Conservation (phyloP, 30 jellyfish, hydroid and myxozoan species). For the Phacellophora camtschatica region DNA sequence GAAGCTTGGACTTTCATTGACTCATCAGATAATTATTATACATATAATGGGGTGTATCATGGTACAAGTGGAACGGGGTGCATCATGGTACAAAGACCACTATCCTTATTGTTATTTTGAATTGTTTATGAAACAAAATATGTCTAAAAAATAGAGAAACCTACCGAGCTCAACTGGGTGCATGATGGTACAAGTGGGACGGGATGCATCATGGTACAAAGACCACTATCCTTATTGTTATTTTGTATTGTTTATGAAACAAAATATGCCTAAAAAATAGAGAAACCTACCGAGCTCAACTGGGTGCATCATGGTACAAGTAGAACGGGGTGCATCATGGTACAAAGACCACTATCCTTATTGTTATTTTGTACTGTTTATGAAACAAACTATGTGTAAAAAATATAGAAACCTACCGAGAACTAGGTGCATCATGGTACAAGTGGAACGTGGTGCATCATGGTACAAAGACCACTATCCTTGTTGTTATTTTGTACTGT, state of each 20-base stretch:
- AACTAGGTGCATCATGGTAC: no score
- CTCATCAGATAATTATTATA: no score
- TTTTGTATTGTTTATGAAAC: neutral
- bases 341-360: neutral
- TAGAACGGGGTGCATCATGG: neutral
- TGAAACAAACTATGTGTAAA: neutral
- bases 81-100: neutral
- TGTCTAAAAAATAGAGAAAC: neutral
- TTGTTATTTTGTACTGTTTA: neutral
- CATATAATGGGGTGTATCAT: no score
- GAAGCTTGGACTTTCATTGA: no score
- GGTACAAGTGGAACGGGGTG: no score
- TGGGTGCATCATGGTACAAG: no score
- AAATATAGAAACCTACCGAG: neutral
- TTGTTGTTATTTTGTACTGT: neutral
- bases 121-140: neutral
- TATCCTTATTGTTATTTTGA: neutral
- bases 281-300: slow-evolving; percentile 36
- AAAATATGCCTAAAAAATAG: neutral
- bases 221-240: neutral
- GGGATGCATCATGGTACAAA: neutral
- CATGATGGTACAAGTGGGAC: no score
- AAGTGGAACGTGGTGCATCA: neutral
- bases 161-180: no score
- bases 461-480: neutral